Percentiles rank a stretch among this genome's conserved stretches.
phyloP scores from a whole-genome alignment of 1,140 invertebrate genomes.

The Drosophila mojavensis region DNA sequence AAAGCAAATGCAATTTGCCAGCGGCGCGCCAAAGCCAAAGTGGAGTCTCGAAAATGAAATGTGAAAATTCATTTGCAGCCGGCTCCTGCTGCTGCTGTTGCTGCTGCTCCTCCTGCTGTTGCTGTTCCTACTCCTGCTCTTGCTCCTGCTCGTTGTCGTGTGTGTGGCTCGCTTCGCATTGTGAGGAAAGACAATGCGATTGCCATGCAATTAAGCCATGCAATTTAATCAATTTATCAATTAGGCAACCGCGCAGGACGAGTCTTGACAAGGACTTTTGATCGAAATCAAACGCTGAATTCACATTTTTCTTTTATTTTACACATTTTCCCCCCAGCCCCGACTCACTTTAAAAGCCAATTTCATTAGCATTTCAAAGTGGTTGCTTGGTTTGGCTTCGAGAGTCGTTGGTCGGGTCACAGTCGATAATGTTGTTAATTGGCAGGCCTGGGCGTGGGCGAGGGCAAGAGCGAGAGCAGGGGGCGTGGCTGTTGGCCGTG shows the following conservation, averaged over 20 bases:
- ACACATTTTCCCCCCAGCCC: background rate
- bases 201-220: conserved; percentile 70
- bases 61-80: conserved; percentile 55
- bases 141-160: conserved; percentile 9
- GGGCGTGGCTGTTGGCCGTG: conserved; percentile 50
- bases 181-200: conserved; percentile 41
- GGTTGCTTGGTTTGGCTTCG: conserved; percentile 18
- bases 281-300: conserved; percentile 18
- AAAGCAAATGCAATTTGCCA: conserved; percentile 69
- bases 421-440: conserved; percentile 83
- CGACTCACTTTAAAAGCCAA: conserved; percentile 67
- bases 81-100: conserved; percentile 18
- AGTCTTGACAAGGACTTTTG: conserved; percentile 9
- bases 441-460: conserved; percentile 22
- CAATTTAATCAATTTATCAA: conserved; percentile 83
- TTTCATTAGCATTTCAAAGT: conserved; percentile 83
- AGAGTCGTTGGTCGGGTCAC: conserved; percentile 7
- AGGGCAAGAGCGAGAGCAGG: background rate
- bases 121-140: conserved; percentile 8
- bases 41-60: conserved; percentile 52
- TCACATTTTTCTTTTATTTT: conserved; percentile 9
- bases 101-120: conserved; percentile 12
- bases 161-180: conserved; percentile 24
- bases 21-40: background rate
- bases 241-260: conserved; percentile 48